Evolutionary conservation across 92 coral and sea anemone genomes (phyloP), one percentile per base, ranked within the genome.

Genomic region (Palythoa caribaeorum): DNA sequence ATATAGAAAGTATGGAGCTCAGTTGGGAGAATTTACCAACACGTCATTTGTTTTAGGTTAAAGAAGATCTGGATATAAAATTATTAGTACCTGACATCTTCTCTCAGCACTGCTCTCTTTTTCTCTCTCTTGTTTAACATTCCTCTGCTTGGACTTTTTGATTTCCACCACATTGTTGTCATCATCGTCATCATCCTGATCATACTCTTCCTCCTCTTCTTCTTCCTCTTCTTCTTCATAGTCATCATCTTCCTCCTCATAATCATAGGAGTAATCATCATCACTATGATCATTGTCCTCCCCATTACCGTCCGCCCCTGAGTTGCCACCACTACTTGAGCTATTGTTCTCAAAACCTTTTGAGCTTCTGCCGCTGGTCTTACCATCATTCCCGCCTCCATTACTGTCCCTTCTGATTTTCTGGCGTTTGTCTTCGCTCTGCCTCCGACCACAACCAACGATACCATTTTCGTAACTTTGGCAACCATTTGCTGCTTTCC

Each of bases 221-320:
- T 95, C 98, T 37, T 96, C 98, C 3, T 94, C 98, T 39, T 96
- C 98, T 8, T 94, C 98, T 5, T 95, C 98, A 13, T 91, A 96
- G 38, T 93, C 98, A 55, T 95, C 96, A 79, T 95, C 97, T 60
- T 92, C 95, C 21, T 92, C 98, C 19, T 92, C 90, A 52, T 92
- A 90, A 70, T 96, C 97, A 78, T 93, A 98, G 54, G 94, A 98
- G 10, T 94, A 96, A 17, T 96, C 98, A 62, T 97, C 99, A 87
- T 97, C 95, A 79, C 94, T 94, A 36, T 90, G 90, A 19, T 94
- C 98, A 74, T 95, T 94, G 59, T 95, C 98, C 40, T 95, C 99
- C 12, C 99, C 99, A 90, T 97, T 97, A 15, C 99, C 99, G 75
- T 94, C 96, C 50, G 97, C 99, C 28, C 98, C 99, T 3, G 98